Evolutionary conservation across 1,140 invertebrate genomes (phyloP).

Genomic region (Pantala flavescens): DNA sequence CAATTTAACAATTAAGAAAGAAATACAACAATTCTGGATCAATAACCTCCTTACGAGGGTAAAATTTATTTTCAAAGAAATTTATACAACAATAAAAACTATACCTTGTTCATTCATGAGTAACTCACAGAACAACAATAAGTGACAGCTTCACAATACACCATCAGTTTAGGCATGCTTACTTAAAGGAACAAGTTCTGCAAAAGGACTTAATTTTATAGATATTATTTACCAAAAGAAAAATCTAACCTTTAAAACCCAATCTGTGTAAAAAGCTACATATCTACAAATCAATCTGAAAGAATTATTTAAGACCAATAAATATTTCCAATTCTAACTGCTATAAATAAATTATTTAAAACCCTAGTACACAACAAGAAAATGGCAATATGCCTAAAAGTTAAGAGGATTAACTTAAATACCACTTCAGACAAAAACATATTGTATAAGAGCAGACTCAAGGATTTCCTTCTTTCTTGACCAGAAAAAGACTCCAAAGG

Average conservation of each 20-base stretch:
- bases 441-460: background rate
- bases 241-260: background rate
- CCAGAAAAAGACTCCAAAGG: background rate
- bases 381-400: background rate
- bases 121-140: background rate
- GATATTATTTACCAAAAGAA: background rate
- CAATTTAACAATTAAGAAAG: too few relatives aligned
- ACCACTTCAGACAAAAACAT: background rate
- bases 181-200: background rate
- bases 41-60: background rate
- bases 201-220: background rate
- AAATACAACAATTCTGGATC: background rate
- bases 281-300: background rate
- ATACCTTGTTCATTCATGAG: background rate
- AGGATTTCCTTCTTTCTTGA: background rate
- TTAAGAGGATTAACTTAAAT: background rate
- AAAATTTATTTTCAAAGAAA: constrained; percentile 2
- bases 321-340: background rate
- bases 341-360: constrained; percentile 1
- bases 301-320: background rate
- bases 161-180: background rate
- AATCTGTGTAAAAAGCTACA: background rate
- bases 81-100: background rate
- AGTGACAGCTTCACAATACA: background rate
- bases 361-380: background rate